These are phyloP conservation scores for Eutrigla gurnardus DNA, from an alignment of 2,797 vertebrate genomes.

Conservation along the genomic window DNA sequence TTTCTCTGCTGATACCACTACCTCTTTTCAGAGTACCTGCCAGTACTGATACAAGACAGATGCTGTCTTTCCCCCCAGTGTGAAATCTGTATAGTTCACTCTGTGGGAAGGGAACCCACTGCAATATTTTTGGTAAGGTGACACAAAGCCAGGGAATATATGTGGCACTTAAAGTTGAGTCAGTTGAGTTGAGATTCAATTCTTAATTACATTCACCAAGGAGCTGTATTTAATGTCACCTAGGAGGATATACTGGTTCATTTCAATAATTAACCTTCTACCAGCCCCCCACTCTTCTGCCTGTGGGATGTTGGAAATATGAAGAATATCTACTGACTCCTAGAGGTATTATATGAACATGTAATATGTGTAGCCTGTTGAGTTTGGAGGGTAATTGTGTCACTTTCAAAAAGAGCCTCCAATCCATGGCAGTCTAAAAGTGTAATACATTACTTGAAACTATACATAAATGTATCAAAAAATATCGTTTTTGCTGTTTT, in stretches of 20 bases:
- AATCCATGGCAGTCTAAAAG: neutral
- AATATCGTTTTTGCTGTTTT: neutral
- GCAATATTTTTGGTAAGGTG: neutral
- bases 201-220: neutral
- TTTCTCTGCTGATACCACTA: neutral
- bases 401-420: neutral
- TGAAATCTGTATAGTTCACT: neutral
- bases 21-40: neutral
- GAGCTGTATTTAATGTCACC: conserved; percentile 4
- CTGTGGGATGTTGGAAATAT: neutral
- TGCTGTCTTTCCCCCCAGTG: neutral
- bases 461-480: neutral
- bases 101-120: neutral
- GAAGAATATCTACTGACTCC: neutral
- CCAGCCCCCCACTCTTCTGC: neutral
- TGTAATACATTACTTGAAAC: neutral
- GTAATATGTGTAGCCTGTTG: neutral
- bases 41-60: neutral
- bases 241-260: neutral
- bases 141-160: neutral
- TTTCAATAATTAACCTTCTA: conserved; percentile 1
- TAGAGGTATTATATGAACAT: neutral
- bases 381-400: neutral
- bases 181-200: neutral
- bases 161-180: too few species aligned